A percentile compares a stretch with the other conserved stretches of the same genome.
These are phyloP conservation scores for Hipparchia sbordonii DNA, from an alignment of 2,888 invertebrate genomes.

Conservation along the genomic window DNA sequence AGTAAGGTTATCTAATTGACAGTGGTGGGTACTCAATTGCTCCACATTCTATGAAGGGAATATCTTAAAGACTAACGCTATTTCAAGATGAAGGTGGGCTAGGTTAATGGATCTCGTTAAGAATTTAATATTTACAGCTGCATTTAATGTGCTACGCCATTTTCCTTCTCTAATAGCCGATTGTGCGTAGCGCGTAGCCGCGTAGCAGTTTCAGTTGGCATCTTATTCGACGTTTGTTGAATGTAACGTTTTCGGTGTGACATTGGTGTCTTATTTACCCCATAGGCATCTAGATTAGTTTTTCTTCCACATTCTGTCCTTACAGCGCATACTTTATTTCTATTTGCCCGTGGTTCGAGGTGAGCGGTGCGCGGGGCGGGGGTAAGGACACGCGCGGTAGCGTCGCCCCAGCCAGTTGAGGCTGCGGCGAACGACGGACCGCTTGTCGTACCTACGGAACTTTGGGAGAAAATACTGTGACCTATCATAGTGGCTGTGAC, in stretches of 20 bases:
- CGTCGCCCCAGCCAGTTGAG: conserved; percentile 79
- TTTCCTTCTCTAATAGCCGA: conserved; percentile 11
- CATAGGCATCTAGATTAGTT: conserved; percentile 47
- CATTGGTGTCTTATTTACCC: conserved; percentile 23
- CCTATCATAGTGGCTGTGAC: conserved; percentile 70
- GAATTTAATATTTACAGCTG: conserved; percentile 21
- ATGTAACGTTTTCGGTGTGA: neutral
- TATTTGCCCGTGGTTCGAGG: conserved; percentile 78
- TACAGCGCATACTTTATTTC: conserved; percentile 80
- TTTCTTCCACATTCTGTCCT: conserved; percentile 73
- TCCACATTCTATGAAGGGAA: neutral
- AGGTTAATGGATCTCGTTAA: conserved; percentile 17
- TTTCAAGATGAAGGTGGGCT: conserved; percentile 14
- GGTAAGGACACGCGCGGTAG: conserved; percentile 76
- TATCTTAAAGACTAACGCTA: conserved; percentile 11
- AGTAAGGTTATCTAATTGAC: too few species aligned
- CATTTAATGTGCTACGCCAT: conserved; percentile 26
- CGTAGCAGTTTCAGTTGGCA: neutral
- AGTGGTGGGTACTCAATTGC: too few species aligned
- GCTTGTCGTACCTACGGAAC: conserved; percentile 53
- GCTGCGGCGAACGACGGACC: conserved; percentile 64
- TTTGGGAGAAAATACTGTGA: conserved; percentile 55
- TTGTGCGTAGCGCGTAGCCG: neutral
- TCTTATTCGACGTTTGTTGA: neutral
- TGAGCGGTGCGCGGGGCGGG: conserved; percentile 61